Evolutionary conservation across 2,888 invertebrate genomes (phyloP), one percentile per base, ranked within the genome.

Genomic region (Cyclophora albipunctata): DNA sequence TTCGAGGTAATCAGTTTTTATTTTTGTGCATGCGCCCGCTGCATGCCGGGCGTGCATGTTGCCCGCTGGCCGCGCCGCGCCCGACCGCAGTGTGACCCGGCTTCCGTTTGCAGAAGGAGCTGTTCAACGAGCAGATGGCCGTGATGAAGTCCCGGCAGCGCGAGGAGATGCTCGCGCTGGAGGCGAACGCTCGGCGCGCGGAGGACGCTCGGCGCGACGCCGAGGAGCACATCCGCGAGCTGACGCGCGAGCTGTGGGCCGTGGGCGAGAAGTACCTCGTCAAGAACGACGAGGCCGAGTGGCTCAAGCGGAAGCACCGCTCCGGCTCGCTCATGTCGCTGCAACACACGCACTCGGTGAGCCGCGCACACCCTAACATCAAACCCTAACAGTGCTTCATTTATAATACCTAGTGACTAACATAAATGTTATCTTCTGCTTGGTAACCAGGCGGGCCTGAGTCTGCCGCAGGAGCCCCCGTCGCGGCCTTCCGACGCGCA

Each of bases 81-180:
- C 37, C 37, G 37, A 4, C 4, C 37, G 2, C 1, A 37, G 37
- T 37, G 37, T 37, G 5, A 37, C 4, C 20, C 20, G 20, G 5
- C 37, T 37, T 4, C 5, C 37, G 37, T 37, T 37, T 88, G 62
- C 83, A 91, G 91, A 88, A 91, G 69, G 86, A 90, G 73, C 71
- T 92, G 5, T 93, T 91, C 67, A 90, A 91, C 56, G 92, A 92
- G 62, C 92, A 93, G 71, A 87, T 93, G 53, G 63, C 75, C 3
- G 81, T 88, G 49, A 74, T 89, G 52, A 85, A 87, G 44, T 82
- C 82, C 47, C 89, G 88, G 51, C 88, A 86, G 48, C 84, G 87
- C 40, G 90, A 90, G 49, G 91, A 93, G 64, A 84, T 89, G n/a
- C 60, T 64, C 1, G 33, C 74, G 4, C 67, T 86, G 45, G 86